A percentile compares a stretch with the other conserved stretches of the same genome.
Evolutionary conservation across 2,888 invertebrate species (phyloP).

Genomic region (Clepsis dumicolana): DNA sequence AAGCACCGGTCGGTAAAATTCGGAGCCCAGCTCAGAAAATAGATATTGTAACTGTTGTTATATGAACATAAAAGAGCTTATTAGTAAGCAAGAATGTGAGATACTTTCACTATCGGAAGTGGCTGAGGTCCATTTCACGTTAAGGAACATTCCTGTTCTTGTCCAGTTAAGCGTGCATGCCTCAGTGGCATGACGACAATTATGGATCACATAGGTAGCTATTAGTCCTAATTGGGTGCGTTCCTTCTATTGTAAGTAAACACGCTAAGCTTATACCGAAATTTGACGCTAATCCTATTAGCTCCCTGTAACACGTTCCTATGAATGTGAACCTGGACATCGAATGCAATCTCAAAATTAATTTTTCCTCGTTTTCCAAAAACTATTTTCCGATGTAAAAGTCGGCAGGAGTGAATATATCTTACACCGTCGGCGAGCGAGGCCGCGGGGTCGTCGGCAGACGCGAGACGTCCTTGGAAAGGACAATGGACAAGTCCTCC

Average conservation of each 20-base stretch:
- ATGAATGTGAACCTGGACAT: conserved; percentile 21
- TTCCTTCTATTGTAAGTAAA: background rate
- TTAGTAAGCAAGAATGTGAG: conserved; percentile 5
- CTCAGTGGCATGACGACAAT: background rate
- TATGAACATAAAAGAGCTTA: background rate
- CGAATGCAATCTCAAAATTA: background rate
- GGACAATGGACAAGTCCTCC: conserved; percentile 58
- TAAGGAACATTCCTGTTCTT: background rate
- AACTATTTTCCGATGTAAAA: conserved; percentile 29
- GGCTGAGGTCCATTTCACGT: background rate
- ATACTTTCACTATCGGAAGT: conserved; percentile 10
- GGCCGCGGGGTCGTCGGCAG: conserved; percentile 57
- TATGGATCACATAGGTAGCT: background rate
- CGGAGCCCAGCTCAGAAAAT: background rate
- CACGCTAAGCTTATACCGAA: background rate
- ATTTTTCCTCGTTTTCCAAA: background rate
- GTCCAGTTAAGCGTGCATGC: background rate
- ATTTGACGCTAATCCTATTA: conserved; percentile 20
- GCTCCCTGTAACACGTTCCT: conserved; percentile 21
- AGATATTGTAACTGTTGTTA: background rate
- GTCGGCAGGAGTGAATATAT: conserved; percentile 35
- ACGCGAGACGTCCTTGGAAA: conserved; percentile 72
- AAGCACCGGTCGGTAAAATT: background rate
- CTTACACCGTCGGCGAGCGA: conserved; percentile 32
- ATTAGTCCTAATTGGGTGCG: background rate